A percentile compares a stretch with the other conserved stretches of the same genome.
phyloP scores from a whole-genome alignment of 1,140 invertebrate genomes.

The Drosophila punjabiensis region DNA sequence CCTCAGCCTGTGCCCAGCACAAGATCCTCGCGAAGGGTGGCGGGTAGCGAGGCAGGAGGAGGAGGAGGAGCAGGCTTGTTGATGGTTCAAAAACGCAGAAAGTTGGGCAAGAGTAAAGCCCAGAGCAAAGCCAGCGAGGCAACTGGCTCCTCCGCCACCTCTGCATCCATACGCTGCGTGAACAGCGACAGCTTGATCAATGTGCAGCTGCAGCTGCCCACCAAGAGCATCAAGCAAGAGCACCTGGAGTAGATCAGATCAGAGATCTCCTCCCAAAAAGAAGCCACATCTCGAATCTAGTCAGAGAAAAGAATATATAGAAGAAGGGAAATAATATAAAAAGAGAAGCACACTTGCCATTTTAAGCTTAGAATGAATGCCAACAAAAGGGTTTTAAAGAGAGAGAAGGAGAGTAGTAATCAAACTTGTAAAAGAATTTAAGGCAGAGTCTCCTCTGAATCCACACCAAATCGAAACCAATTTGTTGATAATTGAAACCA shows the following conservation, averaged over 20 bases:
- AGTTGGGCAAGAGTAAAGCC: neutral
- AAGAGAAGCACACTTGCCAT: constrained; percentile 43
- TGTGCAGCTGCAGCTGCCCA: constrained; percentile 51
- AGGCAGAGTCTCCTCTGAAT: constrained; percentile 2
- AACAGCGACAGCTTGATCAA: constrained; percentile 65
- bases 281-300: constrained; percentile 60
- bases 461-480: constrained; percentile 29
- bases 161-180: constrained; percentile 58
- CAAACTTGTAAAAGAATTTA: constrained; percentile 51
- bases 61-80: neutral
- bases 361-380: constrained; percentile 53
- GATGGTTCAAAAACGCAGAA: constrained; percentile 15
- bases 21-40: constrained; percentile 27
- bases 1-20: constrained; percentile 10
- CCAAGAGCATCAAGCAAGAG: constrained; percentile 70
- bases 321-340: constrained; percentile 1
- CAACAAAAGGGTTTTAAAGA: constrained; percentile 16
- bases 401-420: neutral
- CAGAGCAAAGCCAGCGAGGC: neutral
- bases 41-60: constrained; percentile 9
- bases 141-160: constrained; percentile 2
- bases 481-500: constrained; percentile 64
- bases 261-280: constrained; percentile 1
- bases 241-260: constrained; percentile 58
- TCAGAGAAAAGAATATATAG: constrained; percentile 30